phyloP scores from a whole-genome alignment of 2,888 invertebrate genomes.

The Calameuta idolon region DNA sequence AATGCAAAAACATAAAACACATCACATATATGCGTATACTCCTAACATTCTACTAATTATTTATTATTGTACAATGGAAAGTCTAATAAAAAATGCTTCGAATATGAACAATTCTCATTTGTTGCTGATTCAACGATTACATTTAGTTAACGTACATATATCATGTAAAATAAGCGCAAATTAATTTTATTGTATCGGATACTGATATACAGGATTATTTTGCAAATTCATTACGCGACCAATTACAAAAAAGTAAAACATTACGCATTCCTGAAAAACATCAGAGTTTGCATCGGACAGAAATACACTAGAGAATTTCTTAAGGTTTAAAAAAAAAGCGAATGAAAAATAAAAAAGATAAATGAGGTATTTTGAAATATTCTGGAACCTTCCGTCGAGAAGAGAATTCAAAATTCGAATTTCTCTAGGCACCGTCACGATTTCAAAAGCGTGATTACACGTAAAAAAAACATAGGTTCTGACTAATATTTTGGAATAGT shows the following conservation, averaged over 20 bases:
- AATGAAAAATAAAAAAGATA: not conserved
- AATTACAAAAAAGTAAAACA: not conserved
- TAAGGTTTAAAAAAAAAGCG: not conserved
- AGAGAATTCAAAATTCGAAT: not conserved
- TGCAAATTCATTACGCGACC: not conserved
- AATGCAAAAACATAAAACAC: constrained; percentile 12
- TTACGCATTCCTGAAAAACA: not conserved
- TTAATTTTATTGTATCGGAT: not conserved
- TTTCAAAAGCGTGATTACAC: not conserved
- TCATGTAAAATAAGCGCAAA: not conserved
- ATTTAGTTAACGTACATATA: not conserved
- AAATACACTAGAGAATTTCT: not conserved
- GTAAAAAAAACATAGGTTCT: not conserved
- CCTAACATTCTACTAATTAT: constrained; percentile 60
- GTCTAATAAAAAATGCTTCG: constrained; percentile 59
- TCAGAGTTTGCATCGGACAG: not conserved
- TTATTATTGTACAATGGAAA: constrained; percentile 63
- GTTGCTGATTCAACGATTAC: constrained; percentile 24
- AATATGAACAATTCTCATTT: constrained; percentile 45
- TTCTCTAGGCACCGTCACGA: not conserved
- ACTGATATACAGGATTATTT: not conserved
- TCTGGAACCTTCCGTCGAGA: not conserved
- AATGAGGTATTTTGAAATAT: not conserved
- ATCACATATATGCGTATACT: constrained; percentile 28
- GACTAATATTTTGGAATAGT: constrained; percentile 3